phyloP scores from a whole-genome alignment of 2,797 vertebrate genomes.

The Neostethus bicornis region DNA sequence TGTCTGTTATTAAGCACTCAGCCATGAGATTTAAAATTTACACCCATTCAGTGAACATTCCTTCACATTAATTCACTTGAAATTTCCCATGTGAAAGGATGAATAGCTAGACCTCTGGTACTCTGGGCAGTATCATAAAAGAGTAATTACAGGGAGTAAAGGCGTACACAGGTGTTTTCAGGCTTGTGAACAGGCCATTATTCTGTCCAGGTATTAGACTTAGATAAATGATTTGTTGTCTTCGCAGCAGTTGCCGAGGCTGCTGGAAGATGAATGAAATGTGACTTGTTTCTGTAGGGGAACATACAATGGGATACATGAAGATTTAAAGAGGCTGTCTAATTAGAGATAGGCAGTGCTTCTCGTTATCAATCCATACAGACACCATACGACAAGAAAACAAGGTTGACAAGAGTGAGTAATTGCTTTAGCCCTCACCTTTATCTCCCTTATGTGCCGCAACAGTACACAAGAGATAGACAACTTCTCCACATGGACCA shows the following conservation, averaged over 20 bases:
- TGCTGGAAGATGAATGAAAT: slow-evolving; percentile 62
- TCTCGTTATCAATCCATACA: slow-evolving; percentile 68
- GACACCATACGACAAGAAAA: slow-evolving; percentile 42
- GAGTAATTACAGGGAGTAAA: slow-evolving; percentile 18
- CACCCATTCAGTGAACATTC: background rate
- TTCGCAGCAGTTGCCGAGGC: slow-evolving; percentile 46
- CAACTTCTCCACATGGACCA: slow-evolving; percentile 8
- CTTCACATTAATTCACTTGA: background rate
- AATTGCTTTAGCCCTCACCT: slow-evolving; percentile 62
- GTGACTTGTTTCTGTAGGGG: slow-evolving; percentile 48
- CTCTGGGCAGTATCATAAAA: slow-evolving; percentile 18
- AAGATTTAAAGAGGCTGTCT: slow-evolving; percentile 58
- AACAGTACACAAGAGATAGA: slow-evolving; percentile 15
- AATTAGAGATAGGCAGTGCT: slow-evolving; percentile 63
- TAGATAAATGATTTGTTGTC: slow-evolving; percentile 64
- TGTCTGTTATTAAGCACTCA: slow-evolving; percentile 7
- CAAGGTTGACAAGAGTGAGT: slow-evolving; percentile 61
- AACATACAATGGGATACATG: slow-evolving; percentile 26
- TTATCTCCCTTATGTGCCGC: slow-evolving; percentile 35
- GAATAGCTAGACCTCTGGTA: slow-evolving; percentile 6
- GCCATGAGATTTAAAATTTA: background rate
- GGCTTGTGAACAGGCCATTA: slow-evolving; percentile 33
- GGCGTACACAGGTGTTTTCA: slow-evolving; percentile 32
- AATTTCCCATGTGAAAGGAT: slow-evolving; percentile 10
- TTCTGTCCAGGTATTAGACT: slow-evolving; percentile 35